Evolutionary conservation across 2,113 vertebrate genomes (phyloP).

Genomic region (Microtus ochrogaster): DNA sequence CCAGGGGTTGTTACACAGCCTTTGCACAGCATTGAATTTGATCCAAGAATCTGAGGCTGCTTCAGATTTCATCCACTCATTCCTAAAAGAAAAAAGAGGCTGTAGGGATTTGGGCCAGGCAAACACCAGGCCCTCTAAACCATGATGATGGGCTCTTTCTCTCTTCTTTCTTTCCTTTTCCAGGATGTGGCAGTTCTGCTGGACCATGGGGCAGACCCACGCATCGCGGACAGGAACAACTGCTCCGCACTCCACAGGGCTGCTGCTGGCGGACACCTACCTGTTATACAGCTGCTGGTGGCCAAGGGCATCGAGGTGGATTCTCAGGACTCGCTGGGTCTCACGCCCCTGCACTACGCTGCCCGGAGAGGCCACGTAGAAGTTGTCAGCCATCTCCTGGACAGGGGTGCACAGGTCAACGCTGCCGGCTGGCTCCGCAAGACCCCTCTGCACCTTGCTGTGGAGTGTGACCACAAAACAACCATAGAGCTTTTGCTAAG

Average conservation of each 20-base stretch:
- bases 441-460: constrained; percentile 78
- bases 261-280: constrained; percentile 65
- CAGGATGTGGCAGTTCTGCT: constrained; percentile 80
- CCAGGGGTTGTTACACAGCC: too few relatives aligned
- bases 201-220: constrained; percentile 57
- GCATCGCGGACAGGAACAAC: constrained; percentile 66
- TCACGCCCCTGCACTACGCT: constrained; percentile 80
- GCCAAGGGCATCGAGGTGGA: constrained; percentile 49
- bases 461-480: constrained; percentile 4
- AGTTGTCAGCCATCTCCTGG: constrained; percentile 71
- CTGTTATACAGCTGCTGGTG: constrained; percentile 40
- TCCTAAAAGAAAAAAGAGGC: background rate
- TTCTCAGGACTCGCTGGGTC: constrained; percentile 64
- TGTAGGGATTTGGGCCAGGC: background rate
- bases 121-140: background rate
- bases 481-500: constrained; percentile 55
- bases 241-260: constrained; percentile 80
- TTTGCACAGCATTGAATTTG: background rate
- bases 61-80: fast-evolving
- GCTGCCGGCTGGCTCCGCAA: constrained; percentile 66
- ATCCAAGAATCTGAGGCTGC: background rate
- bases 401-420: constrained; percentile 61
- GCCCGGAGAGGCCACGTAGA: constrained; percentile 60
- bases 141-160: background rate
- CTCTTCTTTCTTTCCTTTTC: background rate